Evolutionary conservation across 2,113 vertebrate genomes (phyloP), one percentile per base, ranked within the genome.

Genomic region (Neodon shergylaensis): DNA sequence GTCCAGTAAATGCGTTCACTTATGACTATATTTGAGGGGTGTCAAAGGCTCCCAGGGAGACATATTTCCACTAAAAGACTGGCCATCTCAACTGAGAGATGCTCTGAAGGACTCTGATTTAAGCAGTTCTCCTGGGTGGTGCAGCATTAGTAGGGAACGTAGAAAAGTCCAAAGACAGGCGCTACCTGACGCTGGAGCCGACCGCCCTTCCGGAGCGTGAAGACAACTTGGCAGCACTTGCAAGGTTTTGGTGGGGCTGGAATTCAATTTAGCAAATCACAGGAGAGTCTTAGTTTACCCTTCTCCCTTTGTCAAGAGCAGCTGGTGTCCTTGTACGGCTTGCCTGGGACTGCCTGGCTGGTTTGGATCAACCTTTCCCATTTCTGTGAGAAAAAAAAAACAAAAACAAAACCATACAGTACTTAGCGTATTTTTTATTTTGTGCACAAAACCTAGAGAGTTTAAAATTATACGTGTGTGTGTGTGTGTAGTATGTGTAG

Each of bases 1-100:
- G 77, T 81, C 70, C 26, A 95, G 21, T 95, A 96, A 94, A 42
- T 76, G 47, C 3, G 36, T 95, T 92, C 68, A 68, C 61, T 95
- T 95, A 82, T 95, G 91, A 74, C 81, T 78, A 65, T 31, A 91
- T 88, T 86, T 90, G 44, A 94, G 83, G 79, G 14, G 9, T 88
- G 28, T 92, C 91, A 92, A 91, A 90, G 91, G 81, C 2, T 21
- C 33, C 26, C n/a, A 14, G 13, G 31, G 82, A 91, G 95, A 92
- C 92, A 82, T 86, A 94, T 82, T 42, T 94, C 58, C 77, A 82
- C 58, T 68, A 44, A 6, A 91, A 86, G 73, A 88, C 90, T 90
- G 94, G 77, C 92, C 33, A 73, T 85, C 81, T 84, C 58, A 31
- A 31, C 39, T 84, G 81, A 44, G 31, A 65, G 58, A 11, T 39